Conservation (phyloP, 2,797 vertebrate species). For the Pteropus rufus region DNA sequence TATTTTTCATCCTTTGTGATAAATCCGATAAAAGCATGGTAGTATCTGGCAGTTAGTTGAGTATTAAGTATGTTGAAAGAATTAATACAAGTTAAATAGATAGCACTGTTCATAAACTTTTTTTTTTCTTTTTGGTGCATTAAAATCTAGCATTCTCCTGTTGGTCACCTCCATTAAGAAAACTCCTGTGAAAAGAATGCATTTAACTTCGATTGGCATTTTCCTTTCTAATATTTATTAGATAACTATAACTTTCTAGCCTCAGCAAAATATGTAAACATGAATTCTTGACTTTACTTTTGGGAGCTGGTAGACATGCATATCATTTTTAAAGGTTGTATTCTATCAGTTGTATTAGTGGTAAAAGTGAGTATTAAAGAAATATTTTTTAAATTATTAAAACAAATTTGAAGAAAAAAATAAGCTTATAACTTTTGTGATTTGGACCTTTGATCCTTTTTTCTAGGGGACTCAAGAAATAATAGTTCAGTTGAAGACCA, state of each 20-base stretch:
- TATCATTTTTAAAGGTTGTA: not conserved
- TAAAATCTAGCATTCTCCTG: not conserved
- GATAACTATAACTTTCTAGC: not conserved
- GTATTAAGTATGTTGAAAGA: not conserved
- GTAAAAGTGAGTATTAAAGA: not conserved
- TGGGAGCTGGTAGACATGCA: not conserved
- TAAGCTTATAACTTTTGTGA: not conserved
- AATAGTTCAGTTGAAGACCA: slow-evolving; percentile 93
- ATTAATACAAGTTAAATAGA: not conserved
- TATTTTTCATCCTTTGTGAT: not conserved
- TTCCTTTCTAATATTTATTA: slow-evolving; percentile 15
- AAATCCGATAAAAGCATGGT: not conserved
- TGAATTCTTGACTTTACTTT: not conserved
- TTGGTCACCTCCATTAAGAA: not conserved
- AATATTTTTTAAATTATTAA: not conserved
- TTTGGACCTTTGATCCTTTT: slow-evolving; percentile 39
- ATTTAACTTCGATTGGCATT: not conserved
- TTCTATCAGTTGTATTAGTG: not conserved
- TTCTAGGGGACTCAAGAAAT: slow-evolving; percentile 91
- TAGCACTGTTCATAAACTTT: not conserved
- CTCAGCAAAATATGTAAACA: not conserved
- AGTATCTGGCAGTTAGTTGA: not conserved
- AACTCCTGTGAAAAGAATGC: not conserved
- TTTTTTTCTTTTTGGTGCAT: not conserved
- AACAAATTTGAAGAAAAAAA: not conserved